phyloP scores from a whole-genome alignment of 2,797 vertebrate genomes.

The Merluccius polli region DNA sequence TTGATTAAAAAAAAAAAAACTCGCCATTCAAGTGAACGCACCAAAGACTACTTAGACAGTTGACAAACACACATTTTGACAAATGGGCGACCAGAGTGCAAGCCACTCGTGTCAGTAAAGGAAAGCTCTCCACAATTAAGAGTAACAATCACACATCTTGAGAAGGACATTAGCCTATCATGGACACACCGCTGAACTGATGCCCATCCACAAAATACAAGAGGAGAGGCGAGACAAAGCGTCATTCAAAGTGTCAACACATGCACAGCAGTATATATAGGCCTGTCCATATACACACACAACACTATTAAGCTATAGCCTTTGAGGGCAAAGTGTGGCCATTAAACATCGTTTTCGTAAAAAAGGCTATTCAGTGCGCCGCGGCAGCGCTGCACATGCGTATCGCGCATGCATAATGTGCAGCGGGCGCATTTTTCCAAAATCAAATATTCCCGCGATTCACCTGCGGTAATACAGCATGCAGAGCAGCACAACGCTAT shows the following conservation, averaged over 20 bases:
- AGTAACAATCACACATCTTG: not conserved
- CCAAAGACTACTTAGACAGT: constrained; percentile 30
- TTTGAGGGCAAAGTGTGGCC: not conserved
- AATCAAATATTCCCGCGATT: constrained; percentile 75
- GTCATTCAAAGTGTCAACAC: not conserved
- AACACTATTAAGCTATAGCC: not conserved
- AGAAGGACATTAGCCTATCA: too few relatives aligned
- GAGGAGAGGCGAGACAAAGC: not conserved
- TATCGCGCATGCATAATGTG: constrained; percentile 35
- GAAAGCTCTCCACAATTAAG: not conserved
- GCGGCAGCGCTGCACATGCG: constrained; percentile 9
- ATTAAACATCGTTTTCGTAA: not conserved
- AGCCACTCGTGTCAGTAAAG: not conserved
- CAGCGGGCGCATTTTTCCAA: constrained; percentile 38
- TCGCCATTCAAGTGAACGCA: constrained; percentile 47
- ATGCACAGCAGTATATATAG: not conserved
- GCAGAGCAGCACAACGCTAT: constrained; percentile 68
- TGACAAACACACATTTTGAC: constrained; percentile 26
- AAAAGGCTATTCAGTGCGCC: not conserved
- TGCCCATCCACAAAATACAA: too few relatives aligned
- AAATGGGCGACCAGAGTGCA: not conserved
- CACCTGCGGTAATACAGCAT: constrained; percentile 57
- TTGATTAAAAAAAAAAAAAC: constrained; percentile 59
- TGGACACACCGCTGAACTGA: too few relatives aligned
- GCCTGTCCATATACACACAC: not conserved